A percentile compares a stretch with the other conserved stretches of the same genome.
phyloP scores from a whole-genome alignment of 2,113 vertebrate species.

The Urocitellus parryii region DNA sequence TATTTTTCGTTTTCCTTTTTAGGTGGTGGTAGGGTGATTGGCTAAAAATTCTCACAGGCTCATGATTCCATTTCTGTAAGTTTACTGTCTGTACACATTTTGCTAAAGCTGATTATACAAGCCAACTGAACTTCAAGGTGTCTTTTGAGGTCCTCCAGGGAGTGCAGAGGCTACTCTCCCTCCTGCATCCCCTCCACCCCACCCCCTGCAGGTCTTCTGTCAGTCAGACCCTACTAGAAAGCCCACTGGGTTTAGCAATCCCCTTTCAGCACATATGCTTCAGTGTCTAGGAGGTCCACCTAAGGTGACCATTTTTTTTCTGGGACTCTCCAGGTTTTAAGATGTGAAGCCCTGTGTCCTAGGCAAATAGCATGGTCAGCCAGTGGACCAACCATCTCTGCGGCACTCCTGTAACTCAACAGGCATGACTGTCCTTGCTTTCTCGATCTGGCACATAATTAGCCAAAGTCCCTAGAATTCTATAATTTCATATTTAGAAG shows the following conservation, averaged over 20 bases:
- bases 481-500: not conserved
- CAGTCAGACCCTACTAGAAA: not conserved
- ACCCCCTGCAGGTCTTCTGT: not conserved
- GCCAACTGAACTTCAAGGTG: not conserved
- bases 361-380: fast-evolving
- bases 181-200: fast-evolving
- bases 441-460: not conserved
- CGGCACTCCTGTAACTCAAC: not conserved
- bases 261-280: not conserved
- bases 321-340: not conserved
- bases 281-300: not conserved
- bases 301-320: not conserved
- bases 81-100: not conserved
- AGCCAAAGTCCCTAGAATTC: not conserved
- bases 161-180: not conserved
- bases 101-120: not conserved
- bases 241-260: not conserved
- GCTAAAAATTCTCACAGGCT: not conserved
- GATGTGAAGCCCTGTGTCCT: not conserved
- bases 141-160: not conserved
- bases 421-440: not conserved
- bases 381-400: not conserved
- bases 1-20: not conserved
- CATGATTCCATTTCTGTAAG: not conserved
- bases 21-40: not conserved